These are phyloP conservation scores for Pachyuromys duprasi DNA, from an alignment of 2,797 vertebrate species.

Conservation along the genomic window DNA sequence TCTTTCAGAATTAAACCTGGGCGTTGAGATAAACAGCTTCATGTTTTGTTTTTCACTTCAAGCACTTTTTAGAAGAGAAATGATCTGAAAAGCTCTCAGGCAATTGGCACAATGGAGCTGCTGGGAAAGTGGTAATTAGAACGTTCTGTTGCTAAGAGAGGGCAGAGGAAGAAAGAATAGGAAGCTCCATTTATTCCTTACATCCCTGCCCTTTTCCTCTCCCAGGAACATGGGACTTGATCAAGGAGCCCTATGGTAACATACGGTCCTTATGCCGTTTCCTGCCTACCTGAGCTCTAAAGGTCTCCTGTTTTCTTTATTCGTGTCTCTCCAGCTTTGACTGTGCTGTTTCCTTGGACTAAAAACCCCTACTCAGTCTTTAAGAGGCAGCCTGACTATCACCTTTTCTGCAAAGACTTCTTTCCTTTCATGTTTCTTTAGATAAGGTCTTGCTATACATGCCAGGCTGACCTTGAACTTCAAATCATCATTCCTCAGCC, in stretches of 20 bases:
- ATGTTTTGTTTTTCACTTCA: neutral
- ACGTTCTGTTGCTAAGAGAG: slow-evolving; percentile 1
- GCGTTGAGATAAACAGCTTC: slow-evolving; percentile 46
- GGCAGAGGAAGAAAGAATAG: neutral
- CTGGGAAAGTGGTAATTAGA: slow-evolving; percentile 12
- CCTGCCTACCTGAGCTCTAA: neutral
- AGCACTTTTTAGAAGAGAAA: slow-evolving; percentile 45
- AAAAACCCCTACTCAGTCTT: neutral
- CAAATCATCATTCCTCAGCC: neutral
- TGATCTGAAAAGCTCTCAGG: slow-evolving; percentile 27
- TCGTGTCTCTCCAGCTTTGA: neutral
- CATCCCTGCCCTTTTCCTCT: neutral
- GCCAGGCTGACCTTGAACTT: neutral
- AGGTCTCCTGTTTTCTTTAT: neutral
- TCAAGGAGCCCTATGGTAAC: neutral
- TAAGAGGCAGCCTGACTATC: neutral
- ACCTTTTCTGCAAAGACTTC: neutral
- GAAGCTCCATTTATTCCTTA: neutral
- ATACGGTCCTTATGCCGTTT: neutral
- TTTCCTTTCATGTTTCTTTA: neutral
- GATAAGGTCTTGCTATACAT: neutral
- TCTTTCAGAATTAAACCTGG: slow-evolving; percentile 45
- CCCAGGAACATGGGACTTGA: neutral
- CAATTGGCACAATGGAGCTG: neutral
- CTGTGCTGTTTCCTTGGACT: neutral